These are phyloP conservation scores for Plutella xylostella DNA, from an alignment of 2,888 invertebrate genomes.

Conservation along the genomic window DNA sequence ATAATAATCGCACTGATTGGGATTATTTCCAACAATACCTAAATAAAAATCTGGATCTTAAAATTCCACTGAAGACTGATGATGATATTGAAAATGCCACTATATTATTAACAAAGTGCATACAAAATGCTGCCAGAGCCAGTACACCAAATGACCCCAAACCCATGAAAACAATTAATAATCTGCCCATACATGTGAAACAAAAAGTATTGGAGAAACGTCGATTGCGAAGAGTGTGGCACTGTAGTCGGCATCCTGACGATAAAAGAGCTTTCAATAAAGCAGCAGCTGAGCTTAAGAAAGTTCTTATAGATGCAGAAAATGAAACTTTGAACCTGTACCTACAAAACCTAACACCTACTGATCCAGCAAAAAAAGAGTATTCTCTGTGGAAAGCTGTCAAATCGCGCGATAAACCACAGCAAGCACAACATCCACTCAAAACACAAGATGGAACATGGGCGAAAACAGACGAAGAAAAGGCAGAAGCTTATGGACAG, in stretches of 20 bases:
- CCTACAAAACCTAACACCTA: slow-evolving; percentile 2
- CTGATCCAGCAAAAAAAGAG: background rate
- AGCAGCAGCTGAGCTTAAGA: background rate
- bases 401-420: slow-evolving; percentile 15
- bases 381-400: slow-evolving; percentile 20
- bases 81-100: background rate
- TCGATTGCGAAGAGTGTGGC: slow-evolving; percentile 1
- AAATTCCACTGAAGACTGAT: slow-evolving; percentile 3
- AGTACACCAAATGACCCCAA: background rate
- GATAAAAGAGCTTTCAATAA: slow-evolving; percentile 1
- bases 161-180: background rate
- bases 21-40: background rate
- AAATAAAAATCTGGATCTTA: background rate
- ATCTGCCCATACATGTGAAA: background rate
- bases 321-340: slow-evolving; percentile 8
- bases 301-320: background rate
- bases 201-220: background rate
- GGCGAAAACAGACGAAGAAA: slow-evolving; percentile 5
- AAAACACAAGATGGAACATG: slow-evolving; percentile 1
- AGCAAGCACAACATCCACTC: slow-evolving; percentile 2
- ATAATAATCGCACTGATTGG: slow-evolving; percentile 6
- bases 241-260: background rate
- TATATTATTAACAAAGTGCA: background rate
- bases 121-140: slow-evolving; percentile 2
- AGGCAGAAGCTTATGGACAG: background rate